Conservation (phyloP, 2,797 vertebrate genomes). For the Gallinago solitaria region DNA sequence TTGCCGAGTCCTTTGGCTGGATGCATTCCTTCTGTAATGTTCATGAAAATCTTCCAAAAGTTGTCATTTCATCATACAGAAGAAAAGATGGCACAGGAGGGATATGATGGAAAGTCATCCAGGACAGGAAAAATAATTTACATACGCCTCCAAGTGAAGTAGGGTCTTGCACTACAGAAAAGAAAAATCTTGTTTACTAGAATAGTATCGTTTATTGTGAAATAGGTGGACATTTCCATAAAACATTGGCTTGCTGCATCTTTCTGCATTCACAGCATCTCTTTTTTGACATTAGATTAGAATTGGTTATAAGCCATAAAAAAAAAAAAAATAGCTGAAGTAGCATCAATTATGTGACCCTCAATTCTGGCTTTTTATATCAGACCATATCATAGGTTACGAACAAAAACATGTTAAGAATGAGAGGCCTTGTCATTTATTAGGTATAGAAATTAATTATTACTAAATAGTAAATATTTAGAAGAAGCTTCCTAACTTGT, state of each 20-base stretch:
- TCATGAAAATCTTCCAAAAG: not conserved
- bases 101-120: not conserved
- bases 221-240: not conserved
- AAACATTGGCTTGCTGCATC: not conserved
- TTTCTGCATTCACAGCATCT: not conserved
- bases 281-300: not conserved
- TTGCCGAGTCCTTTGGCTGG: not conserved
- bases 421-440: not conserved
- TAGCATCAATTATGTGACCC: not conserved
- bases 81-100: not conserved
- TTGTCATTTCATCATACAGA: not conserved
- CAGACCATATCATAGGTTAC: not conserved
- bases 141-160: not conserved
- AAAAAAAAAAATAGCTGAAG: not conserved
- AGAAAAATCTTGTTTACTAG: not conserved
- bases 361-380: not conserved
- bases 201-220: not conserved
- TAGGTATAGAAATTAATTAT: not conserved
- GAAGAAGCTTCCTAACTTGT: not conserved
- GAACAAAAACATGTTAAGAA: not conserved
- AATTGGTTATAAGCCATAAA: not conserved
- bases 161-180: not conserved
- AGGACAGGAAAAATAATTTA: not conserved
- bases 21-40: rapidly evolving
- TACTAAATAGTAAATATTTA: not conserved